Evolutionary conservation across 2,888 invertebrate species (phyloP).

Genomic region (Caenorhabditis sulstoni): DNA sequence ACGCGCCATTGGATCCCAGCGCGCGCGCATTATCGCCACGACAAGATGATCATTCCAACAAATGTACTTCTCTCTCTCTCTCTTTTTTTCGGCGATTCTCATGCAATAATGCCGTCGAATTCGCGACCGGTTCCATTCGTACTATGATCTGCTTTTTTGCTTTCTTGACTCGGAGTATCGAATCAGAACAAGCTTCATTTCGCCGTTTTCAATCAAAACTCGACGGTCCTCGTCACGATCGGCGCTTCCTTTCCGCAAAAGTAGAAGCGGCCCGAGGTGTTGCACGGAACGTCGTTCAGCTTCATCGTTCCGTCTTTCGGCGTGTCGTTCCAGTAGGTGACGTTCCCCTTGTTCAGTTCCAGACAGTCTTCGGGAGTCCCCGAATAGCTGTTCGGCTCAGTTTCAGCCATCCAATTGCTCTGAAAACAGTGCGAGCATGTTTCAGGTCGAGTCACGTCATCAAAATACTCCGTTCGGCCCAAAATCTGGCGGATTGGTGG

Average conservation of each 20-base stretch:
- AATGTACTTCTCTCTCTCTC: constrained; percentile 30
- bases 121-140: constrained; percentile 32
- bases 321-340: neutral
- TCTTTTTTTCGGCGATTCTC: neutral
- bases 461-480: too few relatives aligned
- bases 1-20: constrained; percentile 45
- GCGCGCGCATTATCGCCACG: neutral
- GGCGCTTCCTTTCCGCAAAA: neutral
- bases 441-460: too few relatives aligned
- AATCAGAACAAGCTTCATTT: neutral
- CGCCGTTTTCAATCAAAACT: neutral
- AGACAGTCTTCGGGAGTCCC: neutral
- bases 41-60: constrained; percentile 47
- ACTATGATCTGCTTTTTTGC: neutral
- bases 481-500: neutral
- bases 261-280: neutral
- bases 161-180: neutral
- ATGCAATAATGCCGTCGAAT: constrained; percentile 41
- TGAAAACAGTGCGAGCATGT: too few relatives aligned
- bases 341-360: neutral
- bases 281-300: neutral
- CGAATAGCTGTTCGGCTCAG: neutral
- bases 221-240: neutral
- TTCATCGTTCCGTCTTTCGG: neutral
- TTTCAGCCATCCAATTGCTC: neutral